Percentiles rank a stretch among this genome's conserved stretches.
Evolutionary conservation across 2,113 vertebrate genomes (phyloP).

Genomic region (Echinops telfairi): DNA sequence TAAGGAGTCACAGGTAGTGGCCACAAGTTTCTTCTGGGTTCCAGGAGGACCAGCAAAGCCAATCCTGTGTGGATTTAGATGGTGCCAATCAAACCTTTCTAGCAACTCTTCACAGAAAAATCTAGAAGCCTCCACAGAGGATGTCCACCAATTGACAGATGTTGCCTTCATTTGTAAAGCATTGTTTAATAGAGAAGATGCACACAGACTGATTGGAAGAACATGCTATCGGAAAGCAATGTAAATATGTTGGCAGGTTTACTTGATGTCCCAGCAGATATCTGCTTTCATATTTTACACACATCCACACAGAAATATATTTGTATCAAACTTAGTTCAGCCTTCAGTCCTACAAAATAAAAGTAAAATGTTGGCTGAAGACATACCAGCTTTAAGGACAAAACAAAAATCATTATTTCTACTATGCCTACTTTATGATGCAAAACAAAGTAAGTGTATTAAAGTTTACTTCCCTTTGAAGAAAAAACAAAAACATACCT

Average conservation of each 20-base stretch:
- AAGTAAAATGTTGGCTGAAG: conserved; percentile 69
- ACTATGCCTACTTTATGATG: conserved; percentile 74
- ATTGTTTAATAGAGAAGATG: conserved; percentile 43
- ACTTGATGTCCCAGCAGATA: conserved; percentile 78
- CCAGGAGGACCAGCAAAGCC: conserved; percentile 87
- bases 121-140: conserved; percentile 91
- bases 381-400: conserved; percentile 64
- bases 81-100: conserved; percentile 73
- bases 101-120: conserved; percentile 92
- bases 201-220: conserved; percentile 55
- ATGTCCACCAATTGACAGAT: conserved; percentile 80
- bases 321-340: conserved; percentile 55
- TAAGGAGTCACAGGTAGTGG: conserved; percentile 87
- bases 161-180: conserved; percentile 55
- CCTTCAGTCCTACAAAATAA: conserved; percentile 65
- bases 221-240: conserved; percentile 66
- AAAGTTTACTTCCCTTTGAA: conserved; percentile 75
- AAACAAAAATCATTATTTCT: conserved; percentile 60
- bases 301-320: conserved; percentile 23
- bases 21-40: conserved; percentile 93
- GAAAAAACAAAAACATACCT: conserved; percentile 52
- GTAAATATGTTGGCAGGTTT: conserved; percentile 69
- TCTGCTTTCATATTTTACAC: conserved; percentile 68
- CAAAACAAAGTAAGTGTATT: conserved; percentile 74
- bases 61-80: conserved; percentile 80